phyloP scores from a whole-genome alignment of 2,888 invertebrate genomes.

The Lypha dubia region DNA sequence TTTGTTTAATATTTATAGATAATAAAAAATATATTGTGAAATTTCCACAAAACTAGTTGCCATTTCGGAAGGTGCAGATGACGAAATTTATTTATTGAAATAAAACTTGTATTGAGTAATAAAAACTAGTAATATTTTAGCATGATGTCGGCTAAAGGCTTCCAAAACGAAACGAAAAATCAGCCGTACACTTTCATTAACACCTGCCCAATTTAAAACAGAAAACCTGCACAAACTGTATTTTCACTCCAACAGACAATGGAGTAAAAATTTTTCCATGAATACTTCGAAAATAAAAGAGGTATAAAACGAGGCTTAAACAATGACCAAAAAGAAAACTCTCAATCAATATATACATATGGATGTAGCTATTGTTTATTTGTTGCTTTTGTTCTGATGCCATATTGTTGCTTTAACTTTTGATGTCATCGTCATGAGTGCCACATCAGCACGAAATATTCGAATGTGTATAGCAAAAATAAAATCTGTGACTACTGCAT shows the following conservation, averaged over 20 bases:
- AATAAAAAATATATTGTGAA: too few species aligned
- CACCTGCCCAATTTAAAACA: background rate
- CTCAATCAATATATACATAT: background rate
- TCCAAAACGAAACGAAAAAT: too few species aligned
- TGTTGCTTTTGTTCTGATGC: background rate
- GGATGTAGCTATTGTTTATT: background rate
- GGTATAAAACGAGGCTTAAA: background rate
- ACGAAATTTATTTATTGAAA: too few species aligned
- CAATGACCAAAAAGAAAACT: background rate
- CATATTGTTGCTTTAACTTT: background rate
- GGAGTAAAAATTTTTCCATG: too few species aligned
- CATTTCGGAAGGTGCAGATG: too few species aligned
- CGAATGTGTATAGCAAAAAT: slow-evolving; percentile 18
- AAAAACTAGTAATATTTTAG: too few species aligned
- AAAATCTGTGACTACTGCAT: slow-evolving; percentile 15
- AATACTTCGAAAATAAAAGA: background rate
- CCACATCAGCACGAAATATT: slow-evolving; percentile 3
- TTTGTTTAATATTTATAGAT: too few species aligned
- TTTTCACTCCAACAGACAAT: background rate
- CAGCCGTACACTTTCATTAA: background rate
- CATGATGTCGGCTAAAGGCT: too few species aligned
- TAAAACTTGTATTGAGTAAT: too few species aligned
- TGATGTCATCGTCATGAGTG: background rate
- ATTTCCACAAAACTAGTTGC: too few species aligned
- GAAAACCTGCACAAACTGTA: background rate